phyloP scores from a whole-genome alignment of 2,888 invertebrate genomes.

The Callyntrura sp. region DNA sequence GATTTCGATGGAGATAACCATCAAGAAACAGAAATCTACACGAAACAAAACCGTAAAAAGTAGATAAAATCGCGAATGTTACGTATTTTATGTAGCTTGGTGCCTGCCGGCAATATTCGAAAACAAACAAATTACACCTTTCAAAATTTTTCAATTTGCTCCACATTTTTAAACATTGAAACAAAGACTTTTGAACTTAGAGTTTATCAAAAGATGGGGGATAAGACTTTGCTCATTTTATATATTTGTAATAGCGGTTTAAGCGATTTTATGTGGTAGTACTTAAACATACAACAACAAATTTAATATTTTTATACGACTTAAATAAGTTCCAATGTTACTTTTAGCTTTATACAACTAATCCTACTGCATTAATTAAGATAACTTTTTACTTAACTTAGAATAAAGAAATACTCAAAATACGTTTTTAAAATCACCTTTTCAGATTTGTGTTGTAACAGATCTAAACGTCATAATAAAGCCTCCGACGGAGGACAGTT shows the following conservation, averaged over 20 bases:
- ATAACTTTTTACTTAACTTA: constrained; percentile 47
- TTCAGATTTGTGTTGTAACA: constrained; percentile 24
- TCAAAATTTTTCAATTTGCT: constrained; percentile 28
- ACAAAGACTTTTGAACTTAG: constrained; percentile 49
- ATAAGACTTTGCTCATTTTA: constrained; percentile 75
- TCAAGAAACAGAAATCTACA: constrained; percentile 83
- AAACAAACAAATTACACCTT: background rate
- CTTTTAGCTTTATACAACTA: constrained; percentile 68
- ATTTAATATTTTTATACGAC: constrained; percentile 75
- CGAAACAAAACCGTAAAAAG: constrained; percentile 83
- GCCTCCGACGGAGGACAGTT: constrained; percentile 73
- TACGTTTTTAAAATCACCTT: constrained; percentile 54
- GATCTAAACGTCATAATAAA: constrained; percentile 49
- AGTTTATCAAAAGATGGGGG: constrained; percentile 48
- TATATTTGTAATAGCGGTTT: constrained; percentile 45
- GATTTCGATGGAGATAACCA: constrained; percentile 83
- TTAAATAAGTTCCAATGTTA: constrained; percentile 62
- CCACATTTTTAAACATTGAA: constrained; percentile 44
- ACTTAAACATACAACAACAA: constrained; percentile 52
- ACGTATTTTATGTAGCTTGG: background rate
- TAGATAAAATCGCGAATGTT: constrained; percentile 30
- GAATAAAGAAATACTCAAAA: constrained; percentile 31
- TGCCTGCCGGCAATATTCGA: background rate
- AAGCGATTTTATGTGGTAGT: constrained; percentile 55
- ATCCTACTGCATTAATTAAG: constrained; percentile 1